Base-by-base conservation (phyloP, 2,113 vertebrate genomes). In the Echinops telfairi region DNA sequence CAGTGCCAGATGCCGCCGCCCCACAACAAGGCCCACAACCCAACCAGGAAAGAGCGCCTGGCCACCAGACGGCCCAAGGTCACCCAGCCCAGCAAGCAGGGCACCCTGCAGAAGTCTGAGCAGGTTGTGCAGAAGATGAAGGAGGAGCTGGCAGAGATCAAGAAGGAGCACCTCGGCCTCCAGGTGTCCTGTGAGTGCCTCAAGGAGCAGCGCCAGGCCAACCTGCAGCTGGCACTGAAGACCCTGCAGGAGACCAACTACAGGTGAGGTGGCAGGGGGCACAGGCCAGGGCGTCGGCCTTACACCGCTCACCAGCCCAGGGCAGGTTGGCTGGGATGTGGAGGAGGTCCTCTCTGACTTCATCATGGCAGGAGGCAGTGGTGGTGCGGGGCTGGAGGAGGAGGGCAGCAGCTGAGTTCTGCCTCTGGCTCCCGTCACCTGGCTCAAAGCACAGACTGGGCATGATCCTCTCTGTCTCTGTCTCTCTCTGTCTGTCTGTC, bases 181-280 rank as follows among this genome's bases (percentile, higher is more conserved):
- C 92, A 80, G 43, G 25, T 4, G 16, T 80, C 90, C 86, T 92
- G n/a, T 36, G 77, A 76, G 64, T 15, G 38, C 81, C 68, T 96
- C 5, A 92, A 70, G 57, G 86, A 89, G 43, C 92, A 17, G 40
- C 85, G 76, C 14, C 27, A 73, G 82, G 19, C 2, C 0, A 87
- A 96, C 57, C 70, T 96, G 20, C 73, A 40, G 25, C 31, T 40
- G 36, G 79, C 10, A 0, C 31, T 96, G 25, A 57, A 95, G 40
- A 89, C 68, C 47, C 89, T 96, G 19, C 87, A 80, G 78, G 91
- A 96, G 66, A n/a, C 91, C 29, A 96, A 82, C 40, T 31, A 22
- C 89, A 96, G 95, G 96, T 97, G 76, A 95, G 31, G 19, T 79
- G 64, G 64, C 20, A 7, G 64, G 6, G 71, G 71, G 15, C 17